These are phyloP conservation scores for Cosmopolites sordidus DNA, from an alignment of 2,888 invertebrate species.

Conservation along the genomic window DNA sequence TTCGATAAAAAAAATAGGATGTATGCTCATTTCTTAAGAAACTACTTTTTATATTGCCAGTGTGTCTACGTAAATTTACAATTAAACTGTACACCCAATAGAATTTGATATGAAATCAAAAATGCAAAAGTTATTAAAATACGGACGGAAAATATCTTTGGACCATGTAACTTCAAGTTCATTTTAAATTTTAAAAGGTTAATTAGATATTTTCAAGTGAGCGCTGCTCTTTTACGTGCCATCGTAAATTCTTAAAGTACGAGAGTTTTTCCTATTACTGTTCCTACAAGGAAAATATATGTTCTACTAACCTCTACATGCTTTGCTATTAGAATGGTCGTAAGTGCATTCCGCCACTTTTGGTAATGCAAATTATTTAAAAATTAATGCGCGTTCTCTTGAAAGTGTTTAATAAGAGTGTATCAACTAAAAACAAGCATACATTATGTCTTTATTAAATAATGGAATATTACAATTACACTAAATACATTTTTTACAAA, in stretches of 20 bases:
- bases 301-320: conserved; percentile 17
- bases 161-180: conserved; percentile 17
- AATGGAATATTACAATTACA: too few species aligned
- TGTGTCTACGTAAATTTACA: too few species aligned
- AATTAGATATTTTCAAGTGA: conserved; percentile 27
- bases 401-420: too few species aligned
- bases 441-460: too few species aligned
- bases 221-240: conserved; percentile 24
- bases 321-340: conserved; percentile 27
- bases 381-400: conserved; percentile 11
- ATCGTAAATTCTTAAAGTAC: conserved; percentile 27
- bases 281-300: conserved; percentile 23
- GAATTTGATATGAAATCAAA: too few species aligned
- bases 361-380: conserved; percentile 20
- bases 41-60: too few species aligned
- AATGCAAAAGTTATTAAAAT: neutral
- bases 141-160: conserved; percentile 2
- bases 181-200: conserved; percentile 26
- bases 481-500: too few species aligned
- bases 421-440: too few species aligned
- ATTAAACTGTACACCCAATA: too few species aligned
- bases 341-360: conserved; percentile 16
- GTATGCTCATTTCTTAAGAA: too few species aligned
- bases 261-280: conserved; percentile 23
- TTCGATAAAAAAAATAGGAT: too few species aligned